Conservation (phyloP, 1,140 invertebrate species). For the Coptotermes formosanus region DNA sequence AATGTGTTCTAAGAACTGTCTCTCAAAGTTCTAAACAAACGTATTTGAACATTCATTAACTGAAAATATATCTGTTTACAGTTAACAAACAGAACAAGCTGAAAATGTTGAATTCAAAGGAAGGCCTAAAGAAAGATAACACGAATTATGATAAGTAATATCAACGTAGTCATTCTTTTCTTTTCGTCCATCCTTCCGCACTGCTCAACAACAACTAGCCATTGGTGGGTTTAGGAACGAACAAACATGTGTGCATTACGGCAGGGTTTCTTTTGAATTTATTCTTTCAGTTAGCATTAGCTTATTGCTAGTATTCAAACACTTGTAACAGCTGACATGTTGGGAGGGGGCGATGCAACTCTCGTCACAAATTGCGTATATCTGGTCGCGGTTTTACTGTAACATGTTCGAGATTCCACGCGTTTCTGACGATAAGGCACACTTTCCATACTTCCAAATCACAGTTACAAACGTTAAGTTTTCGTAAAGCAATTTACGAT, state of each 20-base stretch:
- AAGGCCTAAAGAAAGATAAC: neutral
- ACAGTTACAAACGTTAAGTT: too few relatives aligned
- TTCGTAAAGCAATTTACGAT: too few relatives aligned
- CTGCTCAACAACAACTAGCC: neutral
- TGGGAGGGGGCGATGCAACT: too few relatives aligned
- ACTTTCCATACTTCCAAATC: too few relatives aligned
- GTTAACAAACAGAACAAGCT: neutral
- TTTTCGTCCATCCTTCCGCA: neutral
- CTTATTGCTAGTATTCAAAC: neutral
- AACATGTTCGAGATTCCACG: too few relatives aligned
- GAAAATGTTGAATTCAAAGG: neutral
- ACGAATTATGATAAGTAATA: neutral
- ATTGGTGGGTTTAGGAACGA: neutral
- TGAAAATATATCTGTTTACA: constrained; percentile 12
- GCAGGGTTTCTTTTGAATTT: neutral
- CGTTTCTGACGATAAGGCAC: too few relatives aligned
- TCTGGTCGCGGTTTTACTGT: too few relatives aligned
- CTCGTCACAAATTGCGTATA: too few relatives aligned
- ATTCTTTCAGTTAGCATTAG: neutral
- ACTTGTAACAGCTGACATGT: neutral
- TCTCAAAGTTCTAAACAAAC: neutral
- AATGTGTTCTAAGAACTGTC: neutral
- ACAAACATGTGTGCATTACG: neutral
- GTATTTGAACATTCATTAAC: neutral
- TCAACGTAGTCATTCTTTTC: too few relatives aligned